Base-by-base conservation (phyloP, 2,888 invertebrate species). In the Ophion obscuratus region DNA sequence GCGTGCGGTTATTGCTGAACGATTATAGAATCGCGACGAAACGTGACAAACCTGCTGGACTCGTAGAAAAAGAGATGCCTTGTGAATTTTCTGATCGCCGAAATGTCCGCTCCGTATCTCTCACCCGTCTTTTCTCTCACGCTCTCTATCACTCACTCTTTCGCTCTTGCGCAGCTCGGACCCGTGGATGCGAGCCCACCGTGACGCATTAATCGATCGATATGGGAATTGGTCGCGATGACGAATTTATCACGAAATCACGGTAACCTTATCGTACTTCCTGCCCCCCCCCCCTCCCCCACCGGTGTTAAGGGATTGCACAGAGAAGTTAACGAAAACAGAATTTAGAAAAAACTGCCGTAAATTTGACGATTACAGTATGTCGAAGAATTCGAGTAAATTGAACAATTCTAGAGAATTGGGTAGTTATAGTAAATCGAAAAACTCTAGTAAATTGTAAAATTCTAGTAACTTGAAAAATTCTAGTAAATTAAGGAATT, bases 31-130 rank as follows among this genome's bases (percentile, higher is more conserved):
- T 70, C 75, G 53, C 82, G 64, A 76, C 74, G 59, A 67, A 81
- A 70, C 75, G 75, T 71, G 68, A 85, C 81, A 78, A 81, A 85
- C 85, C 85, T 78, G 53, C 66, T 73, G 78, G 47, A 44, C 53
- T 57, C 6, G 53, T 76, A 66, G 10, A 53, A 76, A 64, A 75
- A 75, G 76, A 77, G 81, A 47, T 67, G 70, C 44, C 66, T 40
- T 44, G 27, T 64, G 17, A 77, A 77, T 17, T 53, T 47, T 71
- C 67, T 82, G 61, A 77, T 77, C 71, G 44, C 14, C 59, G 77
- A 57, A 40, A 53, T 40, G 44, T 59, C 36, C n/a, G 75, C 70
- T 57, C 53, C 70, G 61, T 40, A 61, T 64, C 20, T 53, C 53
- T 17, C 14, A 17, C 17, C 53, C 53, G 53, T 14, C 17, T 47